Evolutionary conservation across 37 sponge, comb jelly and placozoan genomes (phyloP).

Genomic region (Chondrilla cf. caribensis): DNA sequence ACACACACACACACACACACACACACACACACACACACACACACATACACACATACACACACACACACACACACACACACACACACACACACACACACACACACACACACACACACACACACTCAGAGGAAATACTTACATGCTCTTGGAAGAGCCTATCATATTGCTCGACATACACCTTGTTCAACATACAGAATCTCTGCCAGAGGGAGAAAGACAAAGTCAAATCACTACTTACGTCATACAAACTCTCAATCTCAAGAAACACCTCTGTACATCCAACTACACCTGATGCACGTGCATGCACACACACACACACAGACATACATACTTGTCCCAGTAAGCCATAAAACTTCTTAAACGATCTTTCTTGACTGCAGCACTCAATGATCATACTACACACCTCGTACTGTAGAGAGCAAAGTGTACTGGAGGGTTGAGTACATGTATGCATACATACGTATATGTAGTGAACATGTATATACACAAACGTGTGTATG

Average conservation of each 20-base stretch:
- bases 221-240: background rate
- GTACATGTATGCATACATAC: background rate
- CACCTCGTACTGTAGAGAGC: conserved; percentile 52
- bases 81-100: too few relatives aligned
- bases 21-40: background rate
- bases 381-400: conserved; percentile 88
- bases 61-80: too few relatives aligned
- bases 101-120: background rate
- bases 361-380: conserved; percentile 89
- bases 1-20: too few relatives aligned
- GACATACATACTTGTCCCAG: conserved; percentile 60
- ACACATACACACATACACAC: background rate
- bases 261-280: too few relatives aligned
- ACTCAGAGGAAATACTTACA: conserved; percentile 10
- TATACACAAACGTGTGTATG: background rate
- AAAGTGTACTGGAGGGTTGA: background rate
- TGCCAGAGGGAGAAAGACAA: conserved; percentile 24
- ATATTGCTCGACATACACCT: conserved; percentile 84
- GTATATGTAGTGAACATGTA: background rate
- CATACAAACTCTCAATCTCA: background rate
- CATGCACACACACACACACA: background rate
- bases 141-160: conserved; percentile 79
- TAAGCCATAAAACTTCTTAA: conserved; percentile 81
- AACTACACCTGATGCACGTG: background rate
- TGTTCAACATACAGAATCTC: conserved; percentile 87